Evolutionary conservation across 2,113 vertebrate genomes (phyloP).

Genomic region (Ptychochromis oligacanthus): DNA sequence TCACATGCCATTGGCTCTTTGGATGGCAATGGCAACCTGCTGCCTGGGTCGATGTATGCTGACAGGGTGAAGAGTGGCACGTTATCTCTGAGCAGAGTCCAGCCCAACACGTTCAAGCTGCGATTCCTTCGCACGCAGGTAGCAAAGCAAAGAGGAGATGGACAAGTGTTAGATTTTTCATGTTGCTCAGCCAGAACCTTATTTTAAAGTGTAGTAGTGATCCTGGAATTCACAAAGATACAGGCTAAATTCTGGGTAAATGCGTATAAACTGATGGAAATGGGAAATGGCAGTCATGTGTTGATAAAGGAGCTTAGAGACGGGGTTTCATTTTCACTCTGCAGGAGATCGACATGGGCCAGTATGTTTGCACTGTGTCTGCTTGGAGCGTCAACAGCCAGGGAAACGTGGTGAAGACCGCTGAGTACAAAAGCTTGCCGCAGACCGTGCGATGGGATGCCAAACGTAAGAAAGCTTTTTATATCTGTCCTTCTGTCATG

Average conservation of each 20-base stretch:
- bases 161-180: background rate
- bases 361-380: constrained; percentile 85
- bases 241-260: background rate
- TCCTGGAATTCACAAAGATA: background rate
- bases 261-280: background rate
- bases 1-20: constrained; percentile 80
- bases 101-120: constrained; percentile 84
- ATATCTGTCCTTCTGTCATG: background rate
- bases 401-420: constrained; percentile 81
- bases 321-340: fast-evolving
- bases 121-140: constrained; percentile 86
- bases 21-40: constrained; percentile 85
- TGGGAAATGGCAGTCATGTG: background rate
- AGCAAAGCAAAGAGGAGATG: background rate
- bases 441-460: constrained; percentile 83
- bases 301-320: background rate
- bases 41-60: constrained; percentile 74
- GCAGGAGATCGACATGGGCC: constrained; percentile 86
- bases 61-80: constrained; percentile 81
- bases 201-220: background rate
- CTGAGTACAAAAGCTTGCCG: constrained; percentile 79
- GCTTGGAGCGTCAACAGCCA: constrained; percentile 82
- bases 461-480: constrained; percentile 82
- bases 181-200: background rate
- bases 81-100: constrained; percentile 82